Conservation (phyloP, 2,888 invertebrate genomes). For the Polyploca ridens region DNA sequence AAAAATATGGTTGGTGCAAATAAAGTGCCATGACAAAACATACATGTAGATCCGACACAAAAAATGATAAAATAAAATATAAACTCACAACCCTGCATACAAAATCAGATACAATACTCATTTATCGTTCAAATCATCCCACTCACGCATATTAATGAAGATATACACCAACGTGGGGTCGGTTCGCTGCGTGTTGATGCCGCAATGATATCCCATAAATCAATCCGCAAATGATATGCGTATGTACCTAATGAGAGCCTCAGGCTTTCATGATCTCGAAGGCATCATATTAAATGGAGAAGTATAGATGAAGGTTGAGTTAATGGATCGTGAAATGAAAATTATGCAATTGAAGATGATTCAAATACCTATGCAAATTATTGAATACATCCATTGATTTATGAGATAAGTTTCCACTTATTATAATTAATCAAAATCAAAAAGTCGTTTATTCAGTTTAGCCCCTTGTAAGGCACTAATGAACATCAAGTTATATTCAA, state of each 20-base stretch:
- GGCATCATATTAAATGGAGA: slow-evolving; percentile 14
- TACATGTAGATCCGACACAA: too few relatives aligned
- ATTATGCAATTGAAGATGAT: background rate
- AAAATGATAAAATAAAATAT: background rate
- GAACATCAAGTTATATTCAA: too few relatives aligned
- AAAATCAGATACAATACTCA: slow-evolving; percentile 12
- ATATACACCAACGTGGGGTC: slow-evolving; percentile 31
- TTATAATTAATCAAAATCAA: too few relatives aligned
- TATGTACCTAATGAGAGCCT: slow-evolving; percentile 31
- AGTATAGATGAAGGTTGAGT: background rate
- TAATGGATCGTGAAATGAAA: background rate
- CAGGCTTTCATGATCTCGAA: slow-evolving; percentile 24
- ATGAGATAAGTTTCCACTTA: too few relatives aligned
- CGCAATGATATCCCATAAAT: slow-evolving; percentile 45
- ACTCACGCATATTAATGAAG: slow-evolving; percentile 54
- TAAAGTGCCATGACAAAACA: too few relatives aligned
- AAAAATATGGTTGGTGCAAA: too few relatives aligned
- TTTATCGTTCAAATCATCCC: slow-evolving; percentile 37
- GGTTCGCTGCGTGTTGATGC: slow-evolving; percentile 33
- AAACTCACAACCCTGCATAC: slow-evolving; percentile 1
- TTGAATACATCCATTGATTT: too few relatives aligned
- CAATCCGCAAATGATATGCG: slow-evolving; percentile 28
- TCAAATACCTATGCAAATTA: too few relatives aligned
- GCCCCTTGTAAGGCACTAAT: too few relatives aligned
- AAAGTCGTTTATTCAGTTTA: too few relatives aligned